Evolutionary conservation across 2,113 vertebrate species (phyloP), one percentile per base, ranked within the genome.

Genomic region (Strix uralensis): DNA sequence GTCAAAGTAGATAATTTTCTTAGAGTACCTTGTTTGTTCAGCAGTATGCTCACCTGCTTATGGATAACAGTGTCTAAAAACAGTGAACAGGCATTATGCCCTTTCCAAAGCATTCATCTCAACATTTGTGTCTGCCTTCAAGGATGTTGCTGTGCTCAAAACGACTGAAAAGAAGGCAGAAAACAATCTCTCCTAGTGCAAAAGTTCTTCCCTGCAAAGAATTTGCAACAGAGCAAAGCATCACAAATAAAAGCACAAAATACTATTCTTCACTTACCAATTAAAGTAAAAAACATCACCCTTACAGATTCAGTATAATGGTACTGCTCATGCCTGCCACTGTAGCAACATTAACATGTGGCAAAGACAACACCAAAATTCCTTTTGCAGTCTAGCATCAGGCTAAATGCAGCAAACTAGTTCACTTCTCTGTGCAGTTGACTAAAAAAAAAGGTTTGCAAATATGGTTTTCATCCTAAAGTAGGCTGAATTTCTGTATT

Each of bases 341-440:
- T 81, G 34, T 47, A 63, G 5, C 8, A 51, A 78, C 18, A 47
- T 55, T 27, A 71, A 54, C 10, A 15, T 3, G 11, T 65, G 21
- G 11, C 19, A 83, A 69, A 92, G 21, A 86, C 34, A 3, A 47
- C 6, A 4, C 3, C 38, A 67, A 63, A 87, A 71, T 65, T 87
- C 9, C 5, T 15, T 38, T 70, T 71, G 13, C 21, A 36, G 44
- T 58, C 12, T 49, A 12, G 8, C 5, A 23, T 47, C 2, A 49
- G 14, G 9, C 9, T 65, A 71, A 85, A 85, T 52, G 12, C 21
- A 67, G 15, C 47, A 42, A 54, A 42, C 0, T 7, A 30, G 5
- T 65, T 78, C 8, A 40, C 2, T 63, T 78, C 10, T 69, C 5
- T 58, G 15, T 5, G 0, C 4, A 2, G 29, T 0, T 52, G 9